These are phyloP conservation scores for Gymnopithys bicolor DNA, from an alignment of 2,797 vertebrate species.

Conservation along the genomic window DNA sequence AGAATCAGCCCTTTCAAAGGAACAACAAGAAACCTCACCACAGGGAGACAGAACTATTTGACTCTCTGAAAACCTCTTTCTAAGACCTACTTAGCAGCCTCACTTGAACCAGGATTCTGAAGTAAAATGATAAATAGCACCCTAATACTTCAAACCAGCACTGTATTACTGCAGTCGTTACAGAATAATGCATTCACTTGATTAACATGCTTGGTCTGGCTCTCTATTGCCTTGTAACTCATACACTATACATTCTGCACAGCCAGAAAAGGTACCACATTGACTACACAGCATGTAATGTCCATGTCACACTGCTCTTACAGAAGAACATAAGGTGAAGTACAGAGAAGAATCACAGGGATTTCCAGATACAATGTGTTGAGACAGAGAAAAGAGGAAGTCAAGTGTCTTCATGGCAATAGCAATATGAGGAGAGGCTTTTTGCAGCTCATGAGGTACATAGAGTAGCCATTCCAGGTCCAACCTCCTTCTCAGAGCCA, in stretches of 20 bases:
- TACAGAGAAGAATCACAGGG: neutral
- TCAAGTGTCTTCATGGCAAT: neutral
- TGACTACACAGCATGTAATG: neutral
- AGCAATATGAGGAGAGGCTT: neutral
- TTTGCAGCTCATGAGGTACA: neutral
- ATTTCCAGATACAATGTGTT: neutral
- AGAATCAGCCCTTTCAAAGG: neutral
- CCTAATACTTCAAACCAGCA: neutral
- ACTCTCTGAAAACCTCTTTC: neutral
- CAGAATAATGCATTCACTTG: neutral
- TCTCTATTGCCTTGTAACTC: neutral
- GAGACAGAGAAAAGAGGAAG: neutral
- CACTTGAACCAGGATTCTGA: neutral
- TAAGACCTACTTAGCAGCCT: neutral
- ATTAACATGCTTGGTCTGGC: neutral
- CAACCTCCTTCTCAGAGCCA: neutral
- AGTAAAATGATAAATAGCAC: neutral
- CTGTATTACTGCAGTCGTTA: neutral
- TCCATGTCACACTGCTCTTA: neutral
- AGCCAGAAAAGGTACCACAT: neutral
- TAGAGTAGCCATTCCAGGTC: neutral
- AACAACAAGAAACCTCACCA: neutral
- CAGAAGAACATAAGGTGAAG: neutral
- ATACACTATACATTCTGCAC: neutral
- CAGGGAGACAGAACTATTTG: neutral